These are phyloP conservation scores for Diachasma alloeum DNA, from an alignment of 1,140 invertebrate genomes.

Conservation along the genomic window DNA sequence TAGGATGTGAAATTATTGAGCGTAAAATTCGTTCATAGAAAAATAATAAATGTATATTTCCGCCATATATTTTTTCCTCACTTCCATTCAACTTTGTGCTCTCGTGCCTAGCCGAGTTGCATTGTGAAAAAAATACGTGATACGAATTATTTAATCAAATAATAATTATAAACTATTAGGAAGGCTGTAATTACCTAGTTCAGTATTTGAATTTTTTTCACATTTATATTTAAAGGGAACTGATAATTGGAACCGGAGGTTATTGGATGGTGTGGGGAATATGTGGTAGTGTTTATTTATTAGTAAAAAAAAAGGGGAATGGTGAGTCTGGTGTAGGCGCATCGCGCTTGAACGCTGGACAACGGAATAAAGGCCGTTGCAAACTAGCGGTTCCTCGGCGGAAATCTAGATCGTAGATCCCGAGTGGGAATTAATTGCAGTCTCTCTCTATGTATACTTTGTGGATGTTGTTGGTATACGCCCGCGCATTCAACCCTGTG, in stretches of 20 bases:
- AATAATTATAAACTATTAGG: background rate
- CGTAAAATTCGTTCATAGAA: slow-evolving; percentile 17
- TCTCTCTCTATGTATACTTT: slow-evolving; percentile 23
- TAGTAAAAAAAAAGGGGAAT: background rate
- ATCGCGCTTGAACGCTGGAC: slow-evolving; percentile 36
- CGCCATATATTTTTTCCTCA: background rate
- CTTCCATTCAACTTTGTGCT: background rate
- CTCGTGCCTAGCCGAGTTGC: background rate
- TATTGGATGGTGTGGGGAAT: background rate
- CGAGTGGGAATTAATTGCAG: slow-evolving; percentile 55
- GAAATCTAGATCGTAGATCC: slow-evolving; percentile 56
- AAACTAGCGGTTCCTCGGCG: slow-evolving; percentile 50
- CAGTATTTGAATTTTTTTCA: background rate
- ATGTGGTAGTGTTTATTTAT: background rate
- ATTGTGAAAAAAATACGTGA: background rate
- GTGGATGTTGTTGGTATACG: background rate
- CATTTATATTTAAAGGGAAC: background rate
- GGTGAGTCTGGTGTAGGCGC: background rate
- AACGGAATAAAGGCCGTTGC: slow-evolving; percentile 51
- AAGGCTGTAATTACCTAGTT: background rate
- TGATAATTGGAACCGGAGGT: background rate
- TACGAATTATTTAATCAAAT: background rate
- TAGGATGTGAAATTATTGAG: slow-evolving; percentile 14
- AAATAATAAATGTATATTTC: background rate
- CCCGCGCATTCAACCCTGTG: background rate